Percentiles rank a stretch among this genome's conserved stretches.
phyloP scores from a whole-genome alignment of 2,113 vertebrate genomes.

The Equus przewalskii region DNA sequence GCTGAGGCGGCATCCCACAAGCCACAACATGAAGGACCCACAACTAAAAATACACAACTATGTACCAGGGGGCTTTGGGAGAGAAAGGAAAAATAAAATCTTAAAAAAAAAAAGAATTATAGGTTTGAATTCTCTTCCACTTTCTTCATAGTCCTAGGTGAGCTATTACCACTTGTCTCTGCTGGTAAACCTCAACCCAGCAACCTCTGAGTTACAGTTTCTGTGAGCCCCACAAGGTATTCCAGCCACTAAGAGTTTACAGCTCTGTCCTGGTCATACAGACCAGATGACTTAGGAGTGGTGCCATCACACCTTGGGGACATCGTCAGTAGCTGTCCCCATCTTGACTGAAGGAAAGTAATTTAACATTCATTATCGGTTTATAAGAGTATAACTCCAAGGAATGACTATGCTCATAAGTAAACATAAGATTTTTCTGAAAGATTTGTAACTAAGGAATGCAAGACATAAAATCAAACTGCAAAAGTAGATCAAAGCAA shows the following conservation, averaged over 20 bases:
- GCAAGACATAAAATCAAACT: conserved; percentile 68
- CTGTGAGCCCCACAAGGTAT: background rate
- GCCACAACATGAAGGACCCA: no score
- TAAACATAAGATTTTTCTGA: conserved; percentile 49
- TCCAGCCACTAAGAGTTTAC: background rate
- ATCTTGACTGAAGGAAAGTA: conserved; percentile 40
- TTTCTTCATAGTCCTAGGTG: background rate
- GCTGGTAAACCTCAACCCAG: background rate
- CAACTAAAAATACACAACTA: no score
- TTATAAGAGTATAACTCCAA: conserved; percentile 49
- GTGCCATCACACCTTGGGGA: background rate
- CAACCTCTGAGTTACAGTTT: background rate
- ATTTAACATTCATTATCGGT: conserved; percentile 44
- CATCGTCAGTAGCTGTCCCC: background rate
- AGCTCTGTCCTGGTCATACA: background rate
- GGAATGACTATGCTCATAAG: conserved; percentile 63
- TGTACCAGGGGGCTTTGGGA: no score
- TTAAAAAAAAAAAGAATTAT: background rate
- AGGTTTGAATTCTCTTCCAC: background rate
- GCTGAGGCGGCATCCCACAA: no score
- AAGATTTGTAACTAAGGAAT: conserved; percentile 64
- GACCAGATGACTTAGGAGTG: background rate
- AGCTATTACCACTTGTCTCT: background rate
- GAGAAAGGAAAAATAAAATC: no score
- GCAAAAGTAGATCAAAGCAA: conserved; percentile 69